Conservation (phyloP, 2,888 invertebrate species). For the Pyralis farinalis region DNA sequence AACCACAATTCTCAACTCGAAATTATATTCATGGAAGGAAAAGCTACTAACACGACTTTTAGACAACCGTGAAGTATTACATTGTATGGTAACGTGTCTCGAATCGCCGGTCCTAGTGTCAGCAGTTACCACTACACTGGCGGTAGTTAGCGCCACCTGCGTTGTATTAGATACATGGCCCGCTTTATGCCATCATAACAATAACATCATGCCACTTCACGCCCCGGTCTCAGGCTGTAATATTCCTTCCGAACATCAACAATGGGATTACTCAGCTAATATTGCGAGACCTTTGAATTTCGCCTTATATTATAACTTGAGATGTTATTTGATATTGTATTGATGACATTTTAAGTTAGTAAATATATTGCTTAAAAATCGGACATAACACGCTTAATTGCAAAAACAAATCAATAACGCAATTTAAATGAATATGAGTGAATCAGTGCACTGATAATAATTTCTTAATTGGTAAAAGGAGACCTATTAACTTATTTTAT, state of each 20-base stretch:
- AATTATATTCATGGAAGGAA: slow-evolving; percentile 28
- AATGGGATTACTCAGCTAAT: slow-evolving; percentile 27
- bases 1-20: slow-evolving; percentile 18
- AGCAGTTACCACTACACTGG: slow-evolving; percentile 40
- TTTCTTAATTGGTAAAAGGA: too few relatives aligned
- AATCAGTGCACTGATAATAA: too few relatives aligned
- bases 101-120: slow-evolving; percentile 27
- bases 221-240: slow-evolving; percentile 23
- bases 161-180: slow-evolving; percentile 37
- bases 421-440: too few relatives aligned
- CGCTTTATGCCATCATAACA: slow-evolving; percentile 48
- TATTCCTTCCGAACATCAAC: slow-evolving; percentile 26
- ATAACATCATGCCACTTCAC: slow-evolving; percentile 40
- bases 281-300: slow-evolving; percentile 12
- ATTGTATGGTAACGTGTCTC: slow-evolving; percentile 32
- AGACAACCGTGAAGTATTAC: slow-evolving; percentile 37
- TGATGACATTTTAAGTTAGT: too few relatives aligned
- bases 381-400: too few relatives aligned
- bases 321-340: too few relatives aligned
- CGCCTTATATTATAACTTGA: not conserved
- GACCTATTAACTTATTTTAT: too few relatives aligned
- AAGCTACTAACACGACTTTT: slow-evolving; percentile 32
- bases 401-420: too few relatives aligned
- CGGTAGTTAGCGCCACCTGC: slow-evolving; percentile 53
- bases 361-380: too few relatives aligned